phyloP scores from a whole-genome alignment of 2,113 vertebrate genomes.

The Heterocephalus glaber region DNA sequence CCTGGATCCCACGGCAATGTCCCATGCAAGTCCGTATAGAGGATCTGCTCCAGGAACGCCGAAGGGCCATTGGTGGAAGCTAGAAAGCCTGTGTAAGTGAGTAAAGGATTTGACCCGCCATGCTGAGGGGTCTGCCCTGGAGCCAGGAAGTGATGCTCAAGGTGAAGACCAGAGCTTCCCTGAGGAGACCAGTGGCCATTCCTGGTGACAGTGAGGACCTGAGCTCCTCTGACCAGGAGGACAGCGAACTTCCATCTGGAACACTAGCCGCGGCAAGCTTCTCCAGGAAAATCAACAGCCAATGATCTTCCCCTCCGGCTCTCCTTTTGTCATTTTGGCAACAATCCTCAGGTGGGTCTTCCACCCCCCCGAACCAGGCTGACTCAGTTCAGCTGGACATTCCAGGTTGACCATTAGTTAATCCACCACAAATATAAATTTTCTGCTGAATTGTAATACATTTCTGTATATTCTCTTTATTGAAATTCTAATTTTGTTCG shows the following conservation, averaged over 20 bases:
- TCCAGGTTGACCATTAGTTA: background rate
- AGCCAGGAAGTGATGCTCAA: background rate
- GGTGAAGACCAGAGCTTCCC: background rate
- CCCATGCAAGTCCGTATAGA: background rate
- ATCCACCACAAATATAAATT: background rate
- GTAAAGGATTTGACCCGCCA: background rate
- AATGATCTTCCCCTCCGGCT: background rate
- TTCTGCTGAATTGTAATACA: background rate
- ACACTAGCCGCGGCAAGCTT: background rate
- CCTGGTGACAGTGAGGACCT: background rate
- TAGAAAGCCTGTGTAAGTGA: background rate
- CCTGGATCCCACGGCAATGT: background rate
- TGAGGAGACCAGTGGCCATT: background rate
- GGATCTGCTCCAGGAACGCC: background rate
- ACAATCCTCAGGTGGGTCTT: background rate
- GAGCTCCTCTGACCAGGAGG: background rate
- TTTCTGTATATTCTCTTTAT: background rate
- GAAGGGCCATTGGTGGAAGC: too few species aligned
- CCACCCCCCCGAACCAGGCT: background rate
- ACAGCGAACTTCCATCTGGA: background rate
- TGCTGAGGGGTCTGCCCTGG: background rate
- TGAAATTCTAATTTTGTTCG: background rate
- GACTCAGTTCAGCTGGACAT: background rate
- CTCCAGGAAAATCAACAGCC: background rate
- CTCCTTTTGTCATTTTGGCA: background rate